These are phyloP conservation scores for Sipha maydis DNA, from an alignment of 2,888 invertebrate genomes.

Conservation along the genomic window DNA sequence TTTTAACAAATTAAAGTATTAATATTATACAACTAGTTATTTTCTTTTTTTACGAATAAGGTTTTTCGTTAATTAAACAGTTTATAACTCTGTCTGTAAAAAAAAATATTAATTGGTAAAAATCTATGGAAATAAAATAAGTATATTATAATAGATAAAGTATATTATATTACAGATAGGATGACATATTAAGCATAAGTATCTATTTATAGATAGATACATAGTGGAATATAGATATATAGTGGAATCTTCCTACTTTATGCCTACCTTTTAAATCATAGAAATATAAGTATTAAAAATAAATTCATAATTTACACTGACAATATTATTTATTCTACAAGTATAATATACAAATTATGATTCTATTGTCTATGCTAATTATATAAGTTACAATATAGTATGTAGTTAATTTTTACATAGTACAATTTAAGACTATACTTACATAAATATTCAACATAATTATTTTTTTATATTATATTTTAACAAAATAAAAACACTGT, in stretches of 20 bases:
- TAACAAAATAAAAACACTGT: conserved; percentile 42
- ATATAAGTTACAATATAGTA: conserved; percentile 4
- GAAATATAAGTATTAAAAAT: neutral
- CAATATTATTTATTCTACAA: conserved; percentile 32
- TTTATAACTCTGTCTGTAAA: too few species aligned
- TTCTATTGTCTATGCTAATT: neutral
- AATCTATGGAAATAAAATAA: too few species aligned
- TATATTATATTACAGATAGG: too few species aligned
- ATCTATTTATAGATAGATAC: too few species aligned
- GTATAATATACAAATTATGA: neutral
- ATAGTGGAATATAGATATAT: too few species aligned
- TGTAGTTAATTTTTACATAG: conserved; percentile 1
- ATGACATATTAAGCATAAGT: too few species aligned
- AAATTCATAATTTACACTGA: conserved; percentile 10
- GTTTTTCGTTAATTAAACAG: too few species aligned
- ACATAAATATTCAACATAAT: neutral
- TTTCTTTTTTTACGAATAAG: too few species aligned
- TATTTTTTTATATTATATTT: neutral
- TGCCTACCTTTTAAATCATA: neutral
- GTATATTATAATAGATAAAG: too few species aligned
- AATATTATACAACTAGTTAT: too few species aligned
- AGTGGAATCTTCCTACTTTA: neutral
- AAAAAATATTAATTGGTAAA: too few species aligned
- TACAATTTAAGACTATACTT: neutral
- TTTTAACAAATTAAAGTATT: too few species aligned